Base-by-base conservation (phyloP, 2,797 vertebrate species). In the Poeciliopsis gracilis region DNA sequence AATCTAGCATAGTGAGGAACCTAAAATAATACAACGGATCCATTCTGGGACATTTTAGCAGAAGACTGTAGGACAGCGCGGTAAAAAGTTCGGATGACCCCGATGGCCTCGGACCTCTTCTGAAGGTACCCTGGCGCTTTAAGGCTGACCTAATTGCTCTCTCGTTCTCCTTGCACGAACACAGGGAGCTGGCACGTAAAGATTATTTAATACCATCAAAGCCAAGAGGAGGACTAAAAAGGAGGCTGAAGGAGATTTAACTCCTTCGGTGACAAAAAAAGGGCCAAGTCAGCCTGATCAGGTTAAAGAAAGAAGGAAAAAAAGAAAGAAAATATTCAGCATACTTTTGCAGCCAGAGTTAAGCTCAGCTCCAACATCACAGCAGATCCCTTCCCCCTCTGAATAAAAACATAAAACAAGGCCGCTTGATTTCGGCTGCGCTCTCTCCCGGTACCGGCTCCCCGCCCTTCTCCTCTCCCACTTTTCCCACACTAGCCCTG, bases 141-240 rank as follows among this genome's bases (percentile, higher is more conserved):
- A 94, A 94, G 90, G 88, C 88, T 76, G 94, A 95, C 94, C 94
- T 92, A 94, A 95, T 93, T 95, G 91, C 92, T 94, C 90, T 87
- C 92, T 91, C 43, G 43, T 88, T 93, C 86, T 87, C 83, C 80
- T 77, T 82, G 92, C 90, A 89, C 71, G 92, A 94, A 92, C 91
- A 89, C 88, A 83, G 86, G 86, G 92, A 92, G 90, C 92, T 95
- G 95, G 95, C 95, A 95, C 78, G 78, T 93, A 93, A 95, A 94
- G 93, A 95, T 95, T 95, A 93, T 95, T 96, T 96, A 95, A 95
- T 95, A 94, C 94, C 94, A 95, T 95, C 95, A 95, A 95, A 95
- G 95, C 91, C 86, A 84, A 89, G 87, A 93, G 85, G 79, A 91
- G 88, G 88, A 93, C 90, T 89, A 90, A 85, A 83, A 88, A 84